phyloP scores from a whole-genome alignment of 2,113 vertebrate genomes.

The Chrysemys picta region DNA sequence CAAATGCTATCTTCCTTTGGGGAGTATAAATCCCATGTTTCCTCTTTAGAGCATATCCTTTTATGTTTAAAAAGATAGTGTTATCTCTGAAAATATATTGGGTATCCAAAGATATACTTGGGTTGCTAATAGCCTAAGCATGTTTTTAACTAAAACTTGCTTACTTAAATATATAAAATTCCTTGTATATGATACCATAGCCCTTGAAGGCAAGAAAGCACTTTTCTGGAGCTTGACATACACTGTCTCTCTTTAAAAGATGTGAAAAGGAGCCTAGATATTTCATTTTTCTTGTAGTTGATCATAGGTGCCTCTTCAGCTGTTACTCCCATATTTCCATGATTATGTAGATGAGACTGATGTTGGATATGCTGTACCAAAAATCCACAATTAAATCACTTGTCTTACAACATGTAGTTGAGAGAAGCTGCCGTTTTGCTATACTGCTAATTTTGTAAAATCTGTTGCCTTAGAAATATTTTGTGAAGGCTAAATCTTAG shows the following conservation, averaged over 20 bases:
- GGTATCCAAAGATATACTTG: background rate
- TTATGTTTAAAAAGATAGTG: background rate
- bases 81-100: background rate
- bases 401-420: background rate
- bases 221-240: background rate
- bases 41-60: background rate
- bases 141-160: background rate
- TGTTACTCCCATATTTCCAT: background rate
- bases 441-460: background rate
- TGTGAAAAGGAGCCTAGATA: background rate
- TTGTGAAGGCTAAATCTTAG: background rate
- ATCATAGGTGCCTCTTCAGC: background rate
- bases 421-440: background rate
- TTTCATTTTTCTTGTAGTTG: background rate
- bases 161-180: background rate
- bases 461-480: constrained; percentile 20
- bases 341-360: rapidly evolving
- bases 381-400: background rate
- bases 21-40: background rate
- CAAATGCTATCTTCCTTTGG: background rate
- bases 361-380: background rate
- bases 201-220: background rate
- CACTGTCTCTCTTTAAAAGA: background rate
- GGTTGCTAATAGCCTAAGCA: background rate
- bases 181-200: background rate